phyloP scores from a whole-genome alignment of 1,140 invertebrate genomes.

The Anoplolepis gracilipes region DNA sequence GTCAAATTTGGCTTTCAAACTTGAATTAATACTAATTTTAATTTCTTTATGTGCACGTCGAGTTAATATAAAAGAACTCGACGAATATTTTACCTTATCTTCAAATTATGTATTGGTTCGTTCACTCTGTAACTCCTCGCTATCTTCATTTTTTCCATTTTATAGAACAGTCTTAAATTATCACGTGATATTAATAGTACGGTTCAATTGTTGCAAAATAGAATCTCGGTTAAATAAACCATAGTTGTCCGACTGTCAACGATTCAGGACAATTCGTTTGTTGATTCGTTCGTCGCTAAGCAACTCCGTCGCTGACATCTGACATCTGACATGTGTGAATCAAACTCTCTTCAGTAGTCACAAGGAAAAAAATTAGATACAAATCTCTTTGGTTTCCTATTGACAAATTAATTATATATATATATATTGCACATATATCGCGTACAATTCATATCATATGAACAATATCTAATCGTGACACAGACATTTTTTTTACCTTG shows the following conservation, averaged over 20 bases:
- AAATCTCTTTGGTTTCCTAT: no score
- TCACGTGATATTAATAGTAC: not conserved
- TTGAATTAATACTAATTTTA: not conserved
- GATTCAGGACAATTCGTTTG: conserved; percentile 46
- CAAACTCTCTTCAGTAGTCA: not conserved
- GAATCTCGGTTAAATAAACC: conserved; percentile 10
- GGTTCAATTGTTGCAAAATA: conserved; percentile 22
- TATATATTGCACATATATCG: no score
- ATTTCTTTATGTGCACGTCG: conserved; percentile 1
- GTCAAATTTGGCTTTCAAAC: not conserved
- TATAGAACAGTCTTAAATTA: conserved; percentile 20
- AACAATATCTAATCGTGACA: conserved; percentile 33
- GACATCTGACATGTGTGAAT: not conserved
- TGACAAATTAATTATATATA: no score
- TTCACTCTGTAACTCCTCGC: conserved; percentile 84
- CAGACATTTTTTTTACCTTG: not conserved
- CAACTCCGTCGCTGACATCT: conserved; percentile 25
- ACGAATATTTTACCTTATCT: conserved; percentile 80
- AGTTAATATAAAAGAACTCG: not conserved
- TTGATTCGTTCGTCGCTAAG: conserved; percentile 62
- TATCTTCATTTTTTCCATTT: conserved; percentile 77
- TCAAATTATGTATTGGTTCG: conserved; percentile 85
- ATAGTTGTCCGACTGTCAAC: not conserved
- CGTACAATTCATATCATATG: not conserved
- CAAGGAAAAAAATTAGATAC: not conserved